Conservation (phyloP, 2,888 invertebrate genomes). For the Dilophus febrilis region DNA sequence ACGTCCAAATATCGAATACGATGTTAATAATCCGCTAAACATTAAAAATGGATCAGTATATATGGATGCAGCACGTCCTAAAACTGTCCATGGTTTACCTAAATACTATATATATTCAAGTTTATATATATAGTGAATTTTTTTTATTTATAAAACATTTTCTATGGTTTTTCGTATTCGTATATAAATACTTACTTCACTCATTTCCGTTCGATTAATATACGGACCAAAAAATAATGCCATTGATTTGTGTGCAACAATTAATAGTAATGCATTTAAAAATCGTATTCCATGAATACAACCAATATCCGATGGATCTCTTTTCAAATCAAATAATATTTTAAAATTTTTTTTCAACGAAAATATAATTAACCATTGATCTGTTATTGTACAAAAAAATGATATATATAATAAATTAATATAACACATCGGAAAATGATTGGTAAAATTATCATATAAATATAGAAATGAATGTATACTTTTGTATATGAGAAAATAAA, state of each 20-base stretch:
- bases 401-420: constrained; percentile 5
- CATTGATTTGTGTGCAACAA: constrained; percentile 53
- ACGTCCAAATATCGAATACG: constrained; percentile 42
- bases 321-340: constrained; percentile 34
- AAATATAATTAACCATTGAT: constrained; percentile 38
- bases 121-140: no score
- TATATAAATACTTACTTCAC: constrained; percentile 34
- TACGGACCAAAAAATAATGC: constrained; percentile 50
- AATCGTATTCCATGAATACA: constrained; percentile 48
- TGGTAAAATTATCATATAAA: not conserved
- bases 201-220: constrained; percentile 45
- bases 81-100: constrained; percentile 45
- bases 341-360: constrained; percentile 41
- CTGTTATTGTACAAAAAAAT: constrained; percentile 25
- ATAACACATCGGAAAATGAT: constrained; percentile 1
- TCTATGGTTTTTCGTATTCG: not conserved
- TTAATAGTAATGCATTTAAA: constrained; percentile 41
- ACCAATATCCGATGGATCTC: constrained; percentile 38
- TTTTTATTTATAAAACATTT: not conserved
- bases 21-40: constrained; percentile 47
- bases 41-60: constrained; percentile 57
- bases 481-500: not conserved
- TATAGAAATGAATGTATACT: not conserved
- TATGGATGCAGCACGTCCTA: constrained; percentile 48
- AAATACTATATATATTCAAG: constrained; percentile 32